Evolutionary conservation across 2,888 invertebrate genomes (phyloP), one percentile per base, ranked within the genome.

Genomic region (Meliscaeva auricollis): DNA sequence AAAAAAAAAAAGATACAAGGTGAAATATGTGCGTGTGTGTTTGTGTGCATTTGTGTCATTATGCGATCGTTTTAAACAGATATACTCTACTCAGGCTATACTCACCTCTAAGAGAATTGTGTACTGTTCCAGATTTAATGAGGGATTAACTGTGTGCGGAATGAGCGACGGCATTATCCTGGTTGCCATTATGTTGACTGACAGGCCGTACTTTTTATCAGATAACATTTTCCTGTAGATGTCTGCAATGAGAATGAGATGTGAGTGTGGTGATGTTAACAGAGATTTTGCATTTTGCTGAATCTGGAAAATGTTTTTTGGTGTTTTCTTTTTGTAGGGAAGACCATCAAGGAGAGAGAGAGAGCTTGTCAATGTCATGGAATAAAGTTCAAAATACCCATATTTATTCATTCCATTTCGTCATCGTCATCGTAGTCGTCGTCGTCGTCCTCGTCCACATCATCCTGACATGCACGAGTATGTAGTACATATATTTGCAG

Each of bases 141-240:
- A 94, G 13, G 98, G 97, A 92, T 98, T 98, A 78, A 98, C 96
- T 1, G 98, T 96, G 91, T 97, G 97, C 20, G 98, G 98, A 77
- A 98, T 95, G 70, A 99, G 94, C 13, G 97, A 95, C 7, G 98
- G 99, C 94, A 99, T 96, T 89, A 98, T 97, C 90, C 97, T 95
- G 11, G 97, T 97, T 7, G 98, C 98, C 95, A 99, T 97, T 89
- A 98, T 94, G 91, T 96, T 97, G 60, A 98, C 96, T 3, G 97
- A 96, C 88, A 99, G 93, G 48, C 97, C 98, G 92, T 97, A 98
- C 90, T 96, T 97, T 92, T 96, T 96, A 92, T 98, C 98, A 90
- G 95, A 94, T 88, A 98, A 93, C 96, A 98, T 96, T 90, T 96
- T 94, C 90, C 96, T 96, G 93, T 98, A 98, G 90, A 98, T 97